Conservation (phyloP, 2,888 invertebrate genomes). For the Frankliniella fusca region DNA sequence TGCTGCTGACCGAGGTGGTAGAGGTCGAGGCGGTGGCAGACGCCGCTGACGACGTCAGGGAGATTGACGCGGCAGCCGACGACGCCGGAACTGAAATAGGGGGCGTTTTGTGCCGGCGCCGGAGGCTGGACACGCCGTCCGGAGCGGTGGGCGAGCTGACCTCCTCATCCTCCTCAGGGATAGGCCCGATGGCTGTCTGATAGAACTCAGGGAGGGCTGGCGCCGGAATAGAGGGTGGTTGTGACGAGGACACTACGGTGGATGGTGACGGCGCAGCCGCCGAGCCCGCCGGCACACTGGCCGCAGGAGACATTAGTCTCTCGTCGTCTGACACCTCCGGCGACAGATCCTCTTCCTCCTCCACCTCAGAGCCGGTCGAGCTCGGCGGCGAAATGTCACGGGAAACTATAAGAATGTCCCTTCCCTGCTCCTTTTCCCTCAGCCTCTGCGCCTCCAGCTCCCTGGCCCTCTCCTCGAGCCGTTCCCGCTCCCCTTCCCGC, state of each 20-base stretch:
- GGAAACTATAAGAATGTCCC: neutral
- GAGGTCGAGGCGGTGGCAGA: neutral
- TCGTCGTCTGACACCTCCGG: conserved; percentile 12
- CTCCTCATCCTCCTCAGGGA: conserved; percentile 49
- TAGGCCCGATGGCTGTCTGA: conserved; percentile 39
- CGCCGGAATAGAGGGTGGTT: conserved; percentile 2
- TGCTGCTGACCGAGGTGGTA: neutral
- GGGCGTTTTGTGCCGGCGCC: conserved; percentile 38
- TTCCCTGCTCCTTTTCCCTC: conserved; percentile 13
- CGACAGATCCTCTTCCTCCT: conserved; percentile 18
- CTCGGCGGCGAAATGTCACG: conserved; percentile 9
- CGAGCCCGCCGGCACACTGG: neutral
- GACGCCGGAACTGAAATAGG: conserved; percentile 6
- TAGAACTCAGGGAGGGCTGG: neutral
- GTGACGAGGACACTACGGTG: neutral
- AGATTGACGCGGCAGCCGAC: neutral
- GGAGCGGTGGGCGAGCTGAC: conserved; percentile 46
- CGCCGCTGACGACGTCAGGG: conserved; percentile 9
- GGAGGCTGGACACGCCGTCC: conserved; percentile 46
- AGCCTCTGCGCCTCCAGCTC: conserved; percentile 4
- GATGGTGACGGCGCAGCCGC: neutral
- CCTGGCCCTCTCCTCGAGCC: neutral
- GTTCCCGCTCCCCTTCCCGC: conserved; percentile 29
- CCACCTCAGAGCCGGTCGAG: conserved; percentile 16
- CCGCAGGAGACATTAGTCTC: neutral